Conservation (phyloP, 2,888 invertebrate species). For the Alviniconcha strummeri region DNA sequence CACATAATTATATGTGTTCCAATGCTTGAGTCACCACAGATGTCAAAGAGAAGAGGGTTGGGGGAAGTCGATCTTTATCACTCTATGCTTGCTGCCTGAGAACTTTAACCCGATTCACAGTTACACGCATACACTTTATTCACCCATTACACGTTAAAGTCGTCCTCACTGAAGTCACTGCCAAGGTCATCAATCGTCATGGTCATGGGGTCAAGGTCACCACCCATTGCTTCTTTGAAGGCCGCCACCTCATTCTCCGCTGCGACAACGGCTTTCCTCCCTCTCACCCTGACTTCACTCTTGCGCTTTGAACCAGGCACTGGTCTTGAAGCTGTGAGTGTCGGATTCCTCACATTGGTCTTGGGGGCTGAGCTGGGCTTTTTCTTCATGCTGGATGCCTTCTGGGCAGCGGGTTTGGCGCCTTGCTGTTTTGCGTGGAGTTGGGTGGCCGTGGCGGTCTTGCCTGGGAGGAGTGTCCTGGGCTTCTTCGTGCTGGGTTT, state of each 20-base stretch:
- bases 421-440: not conserved
- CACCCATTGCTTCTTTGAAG: conserved; percentile 10
- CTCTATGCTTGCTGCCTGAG: not conserved
- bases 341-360: not conserved
- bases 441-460: not conserved
- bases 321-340: not conserved
- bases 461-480: not conserved
- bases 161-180: conserved; percentile 42
- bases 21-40: too few species aligned
- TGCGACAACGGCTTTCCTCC: not conserved
- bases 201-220: conserved; percentile 26
- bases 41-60: too few species aligned
- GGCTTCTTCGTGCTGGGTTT: conserved; percentile 8
- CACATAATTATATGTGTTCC: too few species aligned
- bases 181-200: conserved; percentile 40
- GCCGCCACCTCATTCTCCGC: not conserved
- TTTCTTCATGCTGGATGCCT: not conserved
- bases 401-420: not conserved
- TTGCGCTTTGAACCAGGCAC: conserved; percentile 26
- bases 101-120: not conserved
- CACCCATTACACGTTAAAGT: not conserved
- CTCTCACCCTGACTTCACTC: conserved; percentile 26
- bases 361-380: not conserved
- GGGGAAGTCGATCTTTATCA: not conserved
- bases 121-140: not conserved